Percentiles rank a stretch among this genome's conserved stretches.
phyloP scores from a whole-genome alignment of 2,888 invertebrate species.

The Oxycera nigricornis region DNA sequence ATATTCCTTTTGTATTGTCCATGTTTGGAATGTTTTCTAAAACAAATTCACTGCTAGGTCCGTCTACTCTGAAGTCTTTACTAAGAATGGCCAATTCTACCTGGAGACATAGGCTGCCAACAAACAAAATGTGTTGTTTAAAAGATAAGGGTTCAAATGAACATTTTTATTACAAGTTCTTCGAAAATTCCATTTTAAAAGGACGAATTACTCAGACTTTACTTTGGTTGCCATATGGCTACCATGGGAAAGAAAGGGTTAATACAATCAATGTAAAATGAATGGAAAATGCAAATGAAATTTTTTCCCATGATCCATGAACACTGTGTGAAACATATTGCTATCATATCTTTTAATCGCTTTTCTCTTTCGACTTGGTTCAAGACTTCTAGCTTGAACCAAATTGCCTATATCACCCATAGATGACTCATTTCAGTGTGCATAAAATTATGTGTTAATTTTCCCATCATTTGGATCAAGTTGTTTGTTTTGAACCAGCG shows the following conservation, averaged over 20 bases:
- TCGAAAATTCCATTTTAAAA: neutral
- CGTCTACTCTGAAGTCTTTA: neutral
- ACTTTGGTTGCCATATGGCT: neutral
- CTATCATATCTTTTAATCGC: too few species aligned
- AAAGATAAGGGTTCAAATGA: neutral
- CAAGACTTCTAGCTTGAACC: too few species aligned
- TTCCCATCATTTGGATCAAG: too few species aligned
- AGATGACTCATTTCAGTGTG: too few species aligned
- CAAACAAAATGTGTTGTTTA: neutral
- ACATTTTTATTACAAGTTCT: neutral
- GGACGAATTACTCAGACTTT: neutral
- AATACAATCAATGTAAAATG: too few species aligned
- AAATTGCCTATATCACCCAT: too few species aligned
- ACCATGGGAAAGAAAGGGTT: neutral
- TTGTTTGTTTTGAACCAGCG: too few species aligned
- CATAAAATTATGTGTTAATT: too few species aligned
- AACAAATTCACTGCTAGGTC: neutral
- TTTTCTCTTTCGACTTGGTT: too few species aligned
- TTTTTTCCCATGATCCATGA: too few species aligned
- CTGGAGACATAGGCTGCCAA: neutral
- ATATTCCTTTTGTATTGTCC: neutral
- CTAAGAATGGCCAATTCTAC: neutral
- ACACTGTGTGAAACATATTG: too few species aligned
- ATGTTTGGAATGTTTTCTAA: neutral
- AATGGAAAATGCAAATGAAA: too few species aligned